These are phyloP conservation scores for Leptonema lineaticorne DNA, from an alignment of 1,140 invertebrate species.

Conservation along the genomic window DNA sequence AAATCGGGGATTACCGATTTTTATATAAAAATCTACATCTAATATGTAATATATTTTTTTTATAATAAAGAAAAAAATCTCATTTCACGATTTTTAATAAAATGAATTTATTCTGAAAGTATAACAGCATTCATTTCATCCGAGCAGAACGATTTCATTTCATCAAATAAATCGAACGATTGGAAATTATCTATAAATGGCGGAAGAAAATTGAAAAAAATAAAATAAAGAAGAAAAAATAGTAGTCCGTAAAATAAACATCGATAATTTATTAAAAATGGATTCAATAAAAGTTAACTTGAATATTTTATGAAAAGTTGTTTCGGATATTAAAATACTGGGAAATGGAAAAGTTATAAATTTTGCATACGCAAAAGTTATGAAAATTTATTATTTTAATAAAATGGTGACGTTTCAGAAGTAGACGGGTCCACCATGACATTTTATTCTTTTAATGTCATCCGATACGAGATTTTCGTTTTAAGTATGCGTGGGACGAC, in stretches of 20 bases:
- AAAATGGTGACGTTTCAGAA: slow-evolving; percentile 17
- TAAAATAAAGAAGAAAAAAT: no score
- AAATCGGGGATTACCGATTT: no score
- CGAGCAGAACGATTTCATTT: background rate
- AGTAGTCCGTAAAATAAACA: no score
- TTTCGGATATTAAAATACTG: slow-evolving; percentile 12
- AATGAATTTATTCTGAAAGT: no score
- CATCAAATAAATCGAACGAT: background rate
- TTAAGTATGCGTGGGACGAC: slow-evolving; percentile 19
- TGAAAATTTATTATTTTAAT: slow-evolving; percentile 31
- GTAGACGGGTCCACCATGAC: background rate
- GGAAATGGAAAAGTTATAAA: slow-evolving; percentile 13
- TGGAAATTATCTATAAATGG: no score
- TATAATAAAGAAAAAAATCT: no score
- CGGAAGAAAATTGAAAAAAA: no score
- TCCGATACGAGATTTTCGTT: slow-evolving; percentile 27
- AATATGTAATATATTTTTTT: no score
- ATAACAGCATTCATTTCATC: background rate
- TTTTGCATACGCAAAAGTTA: background rate
- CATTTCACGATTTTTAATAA: no score
- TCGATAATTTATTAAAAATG: background rate
- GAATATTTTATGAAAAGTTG: slow-evolving; percentile 5
- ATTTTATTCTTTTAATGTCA: slow-evolving; percentile 18
- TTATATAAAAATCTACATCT: no score
- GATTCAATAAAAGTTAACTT: background rate